Conservation (phyloP, 2,888 invertebrate genomes). For the Carcina quercana region DNA sequence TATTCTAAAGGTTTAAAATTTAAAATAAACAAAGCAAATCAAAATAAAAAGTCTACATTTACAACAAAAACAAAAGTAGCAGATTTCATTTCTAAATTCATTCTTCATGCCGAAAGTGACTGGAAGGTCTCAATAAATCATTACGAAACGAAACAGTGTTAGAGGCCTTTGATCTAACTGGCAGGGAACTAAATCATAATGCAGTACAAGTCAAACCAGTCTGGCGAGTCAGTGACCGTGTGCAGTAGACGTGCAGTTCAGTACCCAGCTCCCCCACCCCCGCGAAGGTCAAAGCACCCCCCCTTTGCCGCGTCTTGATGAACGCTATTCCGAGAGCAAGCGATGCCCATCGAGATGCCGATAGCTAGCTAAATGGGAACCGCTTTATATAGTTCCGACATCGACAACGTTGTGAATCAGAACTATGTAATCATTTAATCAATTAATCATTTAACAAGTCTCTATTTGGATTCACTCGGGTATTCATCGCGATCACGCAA, state of each 20-base stretch:
- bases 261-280: conserved; percentile 32
- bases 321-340: conserved; percentile 40
- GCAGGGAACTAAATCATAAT: conserved; percentile 21
- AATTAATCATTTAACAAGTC: no score
- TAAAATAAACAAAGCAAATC: no score
- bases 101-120: no score
- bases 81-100: no score
- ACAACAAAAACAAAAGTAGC: no score
- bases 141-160: conserved; percentile 3
- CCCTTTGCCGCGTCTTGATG: conserved; percentile 17
- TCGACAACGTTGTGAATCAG: no score
- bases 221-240: conserved; percentile 54
- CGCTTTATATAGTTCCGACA: conserved; percentile 1
- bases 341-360: conserved; percentile 22
- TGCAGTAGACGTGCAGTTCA: conserved; percentile 29
- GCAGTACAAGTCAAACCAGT: conserved; percentile 44
- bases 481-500: neutral
- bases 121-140: neutral
- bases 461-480: no score
- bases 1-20: no score
- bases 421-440: no score
- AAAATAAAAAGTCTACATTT: no score
- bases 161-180: neutral
- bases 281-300: conserved; percentile 60
- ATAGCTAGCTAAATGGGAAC: conserved; percentile 4